Base-by-base conservation (phyloP, 2,888 invertebrate genomes). In the Hirtodrosophila confusa region DNA sequence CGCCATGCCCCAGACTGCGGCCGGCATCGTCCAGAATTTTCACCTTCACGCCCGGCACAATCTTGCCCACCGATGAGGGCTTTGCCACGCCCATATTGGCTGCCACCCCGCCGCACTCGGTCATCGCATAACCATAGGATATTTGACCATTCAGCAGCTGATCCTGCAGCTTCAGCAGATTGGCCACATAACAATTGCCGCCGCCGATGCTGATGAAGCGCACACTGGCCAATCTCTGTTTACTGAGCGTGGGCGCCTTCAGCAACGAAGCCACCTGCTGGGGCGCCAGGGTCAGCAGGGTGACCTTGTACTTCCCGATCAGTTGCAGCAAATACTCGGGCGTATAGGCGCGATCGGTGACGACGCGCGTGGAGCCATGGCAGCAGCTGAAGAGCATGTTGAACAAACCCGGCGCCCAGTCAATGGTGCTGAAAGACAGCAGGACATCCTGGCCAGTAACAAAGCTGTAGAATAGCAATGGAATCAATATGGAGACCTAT, bases 1-100 rank as follows among this genome's bases (percentile, higher is more conserved):
- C 86, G 7, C 85, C 80, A 7, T 86, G 77, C 0, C 89, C 88
- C 39, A 90, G 66, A 44, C 80, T 80, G 3, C 82, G 75, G 0
- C 88, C 89, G 29, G 86, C 78, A n/a, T 90, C 89, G 49, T 89
- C 86, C 7, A 90, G 69, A 9, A 91, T 89, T 75, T 88, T 91
- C 3, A 89, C 77, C 12, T 79, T 78, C 0, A 89, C 56, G 0
- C 89, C 89, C 0, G 88, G 80, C 48, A 78, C 70, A 7, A 90
- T 61, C 44, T 79, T 70, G 3, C 91, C 91, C 36, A 88, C 89
- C 4, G 90, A 88, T 0, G 77, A 75, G 9, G 84, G 89, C 61
- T 77, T 82, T 1, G 69, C 55, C 36, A 86, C 73, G 29, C 89
- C 89, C 79, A 88, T 80, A 45, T 90, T 88, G 10, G 85, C 84